Base-by-base conservation (phyloP, 2,113 vertebrate species). In the Cochlearius cochlearius region DNA sequence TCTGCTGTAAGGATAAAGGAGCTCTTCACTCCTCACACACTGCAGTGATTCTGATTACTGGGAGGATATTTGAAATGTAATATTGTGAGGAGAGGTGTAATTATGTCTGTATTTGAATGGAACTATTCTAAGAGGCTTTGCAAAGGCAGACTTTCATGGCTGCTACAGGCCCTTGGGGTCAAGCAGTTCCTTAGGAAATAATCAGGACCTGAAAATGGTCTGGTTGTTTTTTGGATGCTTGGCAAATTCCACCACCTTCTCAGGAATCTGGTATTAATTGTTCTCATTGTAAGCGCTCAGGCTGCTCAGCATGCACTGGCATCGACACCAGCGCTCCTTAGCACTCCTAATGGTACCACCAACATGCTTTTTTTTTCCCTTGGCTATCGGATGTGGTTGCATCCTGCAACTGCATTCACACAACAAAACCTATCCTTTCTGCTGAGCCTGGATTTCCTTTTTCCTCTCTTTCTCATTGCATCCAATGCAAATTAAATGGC, bases 21-120 rank as follows among this genome's bases (percentile, higher is more conserved):
- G 87, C 94, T 95, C 94, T 98, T 96, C 96, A 97, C 53, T 96
- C 67, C 83, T 92, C 93, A 94, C 86, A 95, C 69, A 86, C 84
- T 95, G 90, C 86, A 81, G 76, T 10, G 86, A 91, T 96, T 95
- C 92, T 95, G 89, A 93, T 96, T 95, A 88, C 90, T 83, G 77
- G 67, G 74, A 96, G 80, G 88, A 71, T 74, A 95, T 96, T 47
- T 93, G 88, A 88, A 94, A 95, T 90, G 71, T 86, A 82, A 91
- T 90, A 88, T 74, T 87, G 86, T 82, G 82, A 96, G 77, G 94
- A 97, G 95, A 96, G 89, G 77, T 92, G 63, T 73, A 91, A 97
- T 97, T 97, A 97, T 67, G 82, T 43, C 82, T 85, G 77, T 66
- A 79, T 93, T 91, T 97, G 94, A 98, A 97, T 94, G 56, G 88